phyloP scores from a whole-genome alignment of 2,888 invertebrate genomes.

The Amaurobius ferox region DNA sequence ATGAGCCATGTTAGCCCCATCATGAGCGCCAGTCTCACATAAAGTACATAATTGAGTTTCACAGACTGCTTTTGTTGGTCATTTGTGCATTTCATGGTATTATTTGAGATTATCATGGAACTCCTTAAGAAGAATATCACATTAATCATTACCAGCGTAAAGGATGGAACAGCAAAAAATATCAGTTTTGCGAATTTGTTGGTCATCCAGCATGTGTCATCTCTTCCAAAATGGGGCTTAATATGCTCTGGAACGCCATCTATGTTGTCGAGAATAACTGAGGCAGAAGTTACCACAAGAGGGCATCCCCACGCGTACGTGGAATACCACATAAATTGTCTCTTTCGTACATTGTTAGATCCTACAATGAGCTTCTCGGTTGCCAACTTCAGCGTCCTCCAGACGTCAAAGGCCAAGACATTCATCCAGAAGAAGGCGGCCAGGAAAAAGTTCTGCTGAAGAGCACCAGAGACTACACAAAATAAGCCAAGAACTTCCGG shows the following conservation, averaged over 20 bases:
- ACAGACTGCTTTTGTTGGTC: slow-evolving; percentile 29
- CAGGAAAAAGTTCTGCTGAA: slow-evolving; percentile 80
- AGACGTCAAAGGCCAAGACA: slow-evolving; percentile 80
- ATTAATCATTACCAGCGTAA: slow-evolving; percentile 45
- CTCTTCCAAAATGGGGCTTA: slow-evolving; percentile 26
- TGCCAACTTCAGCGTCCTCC: slow-evolving; percentile 77
- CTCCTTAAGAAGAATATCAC: slow-evolving; percentile 24
- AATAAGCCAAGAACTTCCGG: background rate
- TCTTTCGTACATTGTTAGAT: slow-evolving; percentile 27
- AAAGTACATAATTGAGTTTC: slow-evolving; percentile 75
- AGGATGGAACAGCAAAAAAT: slow-evolving; percentile 39
- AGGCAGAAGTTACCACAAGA: slow-evolving; percentile 75
- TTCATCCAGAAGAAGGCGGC: slow-evolving; percentile 81
- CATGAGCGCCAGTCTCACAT: slow-evolving; percentile 79
- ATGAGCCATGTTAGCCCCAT: slow-evolving; percentile 80
- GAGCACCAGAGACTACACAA: slow-evolving; percentile 25
- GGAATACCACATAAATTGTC: slow-evolving; percentile 75
- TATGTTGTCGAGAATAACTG: slow-evolving; percentile 58
- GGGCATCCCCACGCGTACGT: slow-evolving; percentile 78
- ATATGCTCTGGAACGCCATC: slow-evolving; percentile 3
- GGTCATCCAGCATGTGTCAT: slow-evolving; percentile 37
- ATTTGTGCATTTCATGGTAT: slow-evolving; percentile 33
- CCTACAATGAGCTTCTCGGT: slow-evolving; percentile 77
- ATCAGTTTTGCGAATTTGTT: slow-evolving; percentile 4
- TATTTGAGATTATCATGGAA: slow-evolving; percentile 28